Evolutionary conservation across 2,113 vertebrate species (phyloP), one percentile per base, ranked within the genome.

Genomic region (Antidorcas marsupialis): DNA sequence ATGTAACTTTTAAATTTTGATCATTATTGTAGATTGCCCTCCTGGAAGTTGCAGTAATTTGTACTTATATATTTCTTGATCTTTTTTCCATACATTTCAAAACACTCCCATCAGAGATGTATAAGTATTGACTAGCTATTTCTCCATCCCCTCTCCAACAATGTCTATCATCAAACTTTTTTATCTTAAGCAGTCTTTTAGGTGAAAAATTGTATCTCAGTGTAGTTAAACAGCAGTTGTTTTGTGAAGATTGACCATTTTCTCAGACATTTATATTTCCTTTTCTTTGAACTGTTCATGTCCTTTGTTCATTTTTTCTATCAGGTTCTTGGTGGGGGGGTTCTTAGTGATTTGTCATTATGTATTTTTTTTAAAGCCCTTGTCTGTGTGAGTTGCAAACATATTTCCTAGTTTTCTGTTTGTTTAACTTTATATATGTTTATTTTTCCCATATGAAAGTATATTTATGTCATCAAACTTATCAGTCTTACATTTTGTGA

Each of bases 351-450:
- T 88, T 82, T 79, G 7, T 96, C 45, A 86, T 60, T 53, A 82
- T 89, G 67, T 55, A 71, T n/a, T 82, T 76, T 76, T 76, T 74
- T 36, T 50, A 59, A 59, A 94, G 43, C 25, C 33, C 59, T 71
- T 95, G 78, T 60, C 57, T 96, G 25, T 93, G n/a, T 90, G 83
- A 95, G 21, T 95, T 91, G 8, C 45, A 92, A 90, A n/a, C 92
- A 21, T 81, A 83, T 95, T 92, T 89, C 67, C 25, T 19, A 60
- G 50, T 91, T 94, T 93, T 91, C 12, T 91, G 53, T 89, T 93
- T 92, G 53, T 91, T 91, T 89, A 78, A 92, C 47, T 74, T 78
- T 94, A 12, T 86, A 33, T 91, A 23, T 86, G 28, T 87, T n/a
- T 89, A 25, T 64, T 64, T 95, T 84, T 67, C 52, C 13, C 16